phyloP scores from a whole-genome alignment of 64 coral and sea anemone species.

The Actinia tenebrosa region DNA sequence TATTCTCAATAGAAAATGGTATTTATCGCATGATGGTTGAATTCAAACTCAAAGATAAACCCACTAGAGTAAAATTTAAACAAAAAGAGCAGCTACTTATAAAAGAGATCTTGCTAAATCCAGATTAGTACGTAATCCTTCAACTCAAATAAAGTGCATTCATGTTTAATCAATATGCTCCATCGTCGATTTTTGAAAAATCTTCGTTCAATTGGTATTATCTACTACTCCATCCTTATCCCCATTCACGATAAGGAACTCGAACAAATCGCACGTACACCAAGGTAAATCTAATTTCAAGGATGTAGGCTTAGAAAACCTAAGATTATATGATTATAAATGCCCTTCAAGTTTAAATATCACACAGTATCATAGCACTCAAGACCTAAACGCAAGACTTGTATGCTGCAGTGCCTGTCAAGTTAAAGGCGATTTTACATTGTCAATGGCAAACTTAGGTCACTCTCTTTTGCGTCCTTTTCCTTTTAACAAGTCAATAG shows the following conservation, averaged over 20 bases:
- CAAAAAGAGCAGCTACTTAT: not conserved
- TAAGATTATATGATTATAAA: not conserved
- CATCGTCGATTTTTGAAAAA: not conserved
- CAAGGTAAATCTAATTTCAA: not conserved
- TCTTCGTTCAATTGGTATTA: not conserved
- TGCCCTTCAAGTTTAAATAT: not conserved
- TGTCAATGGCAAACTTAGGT: not conserved
- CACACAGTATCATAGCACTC: not conserved
- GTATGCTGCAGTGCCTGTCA: too few relatives aligned
- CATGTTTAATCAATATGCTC: not conserved
- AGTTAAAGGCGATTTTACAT: too few relatives aligned
- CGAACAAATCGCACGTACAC: not conserved
- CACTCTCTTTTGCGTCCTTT: too few relatives aligned
- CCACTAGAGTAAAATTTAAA: not conserved
- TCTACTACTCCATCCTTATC: not conserved
- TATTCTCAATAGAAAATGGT: too few relatives aligned
- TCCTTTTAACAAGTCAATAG: not conserved
- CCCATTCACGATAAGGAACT: constrained; percentile 4
- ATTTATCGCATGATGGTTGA: too few relatives aligned
- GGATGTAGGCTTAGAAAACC: not conserved
- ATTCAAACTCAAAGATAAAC: not conserved
- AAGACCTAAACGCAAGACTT: not conserved
- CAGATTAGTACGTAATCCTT: not conserved
- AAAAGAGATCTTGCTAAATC: not conserved
- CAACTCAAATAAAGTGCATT: not conserved